Evolutionary conservation across 2,113 vertebrate species (phyloP), one percentile per base, ranked within the genome.

Genomic region (Salvator merianae): DNA sequence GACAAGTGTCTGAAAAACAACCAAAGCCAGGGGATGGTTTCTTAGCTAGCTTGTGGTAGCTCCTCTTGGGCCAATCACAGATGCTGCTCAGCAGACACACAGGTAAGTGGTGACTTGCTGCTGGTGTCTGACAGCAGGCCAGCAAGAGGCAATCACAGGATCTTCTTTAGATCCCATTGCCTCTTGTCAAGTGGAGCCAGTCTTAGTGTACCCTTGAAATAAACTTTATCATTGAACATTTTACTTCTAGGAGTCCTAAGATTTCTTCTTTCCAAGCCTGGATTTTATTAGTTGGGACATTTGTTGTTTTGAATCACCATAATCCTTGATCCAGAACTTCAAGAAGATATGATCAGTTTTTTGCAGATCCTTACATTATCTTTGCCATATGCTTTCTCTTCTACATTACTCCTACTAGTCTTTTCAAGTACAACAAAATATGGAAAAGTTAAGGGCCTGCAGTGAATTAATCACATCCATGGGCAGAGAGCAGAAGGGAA

Each of bases 401-500:
- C 1, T 72, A 88, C 3, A 16, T 88, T 83, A 87, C 62, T 86
- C 28, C 3, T 30, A 69, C 83, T 20, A 32, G 43, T 14, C 62
- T 73, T 7, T 62, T 5, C 5, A 68, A 50, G 16, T 70, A 12
- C 2, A 34, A 81, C 14, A 65, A 18, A 34, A 80, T 20, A 7
- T 55, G 66, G 26, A 14, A 71, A 90, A 2, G 47, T 6, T 40
- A 5, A 73, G 22, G 76, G 76, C 16, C 74, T 20, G 77, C 3
- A 1, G 80, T 38, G 2, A 7, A 28, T 32, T 47, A 43, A 40
- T 14, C 85, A 81, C 26, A 47, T 36, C 80, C 47, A 36, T 0
- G 85, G 43, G 86, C 73, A 9, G 79, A 59, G 32, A 84, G 2
- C n/a, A n/a, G n/a, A n/a, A n/a, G n/a, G n/a, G n/a, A n/a, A n/a